Base-by-base conservation (phyloP, 2,113 vertebrate species). In the Raja brachyura region DNA sequence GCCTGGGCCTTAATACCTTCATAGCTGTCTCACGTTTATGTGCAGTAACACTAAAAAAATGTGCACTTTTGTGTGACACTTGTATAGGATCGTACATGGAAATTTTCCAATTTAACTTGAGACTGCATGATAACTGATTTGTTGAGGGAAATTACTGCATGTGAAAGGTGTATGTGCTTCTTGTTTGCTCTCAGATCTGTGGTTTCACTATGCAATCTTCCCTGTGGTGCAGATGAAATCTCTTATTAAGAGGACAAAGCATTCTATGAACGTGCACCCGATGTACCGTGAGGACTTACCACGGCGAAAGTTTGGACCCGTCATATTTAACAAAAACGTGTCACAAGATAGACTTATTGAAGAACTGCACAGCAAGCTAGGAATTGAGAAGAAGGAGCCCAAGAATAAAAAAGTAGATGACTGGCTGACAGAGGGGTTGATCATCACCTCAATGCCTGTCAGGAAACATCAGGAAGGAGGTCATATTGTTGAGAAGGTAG, bases 191-290 rank as follows among this genome's bases (percentile, higher is more conserved):
- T 48, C 75, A 56, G 9, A n/a, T 68, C 68, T 63, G 20, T 61
- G 20, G 14, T 79, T 93, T 63, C n/a, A 78, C 76, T 66, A 4
- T 79, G 39, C 22, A 81, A 90, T 86, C 56, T 94, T 54, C 95
- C 93, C 95, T 95, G 93, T 94, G 95, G 93, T 94, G 95, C 95
- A 99, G 99, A 97, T 99, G 93, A 98, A 98, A 90, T 98, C 98
- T 59, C 97, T 99, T 95, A 99, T 99, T 94, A 97, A 97, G 95
- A 98, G 98, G 95, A 99, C 98, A 61, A 99, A 98, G 96, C 98
- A 99, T 96, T 97, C 96, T 0, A 93, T 96, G 20, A 98, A 99
- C 4, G 97, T 98, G 28, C 99, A 99, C 93, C 99, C 99, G 85
- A 98, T 99, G 98, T 98, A 95, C 94, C 97, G 98, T 20, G 98